Conservation (phyloP, 2,113 vertebrate genomes). For the Clarias magur region DNA sequence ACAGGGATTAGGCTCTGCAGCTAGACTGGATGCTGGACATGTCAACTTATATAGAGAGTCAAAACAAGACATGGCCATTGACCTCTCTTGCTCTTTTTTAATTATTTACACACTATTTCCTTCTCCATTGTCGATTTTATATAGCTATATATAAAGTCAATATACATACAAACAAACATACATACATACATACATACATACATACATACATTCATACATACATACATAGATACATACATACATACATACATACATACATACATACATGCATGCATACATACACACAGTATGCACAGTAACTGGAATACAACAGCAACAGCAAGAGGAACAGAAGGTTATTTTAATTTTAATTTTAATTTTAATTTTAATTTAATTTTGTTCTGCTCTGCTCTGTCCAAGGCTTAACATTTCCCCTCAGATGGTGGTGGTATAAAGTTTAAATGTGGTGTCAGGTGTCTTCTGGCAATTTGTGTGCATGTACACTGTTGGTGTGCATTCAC, state of each 20-base stretch:
- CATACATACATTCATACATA: background rate
- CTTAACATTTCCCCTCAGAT: slow-evolving; percentile 43
- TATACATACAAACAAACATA: background rate
- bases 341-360: too few relatives aligned
- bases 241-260: too few relatives aligned
- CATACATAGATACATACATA: background rate
- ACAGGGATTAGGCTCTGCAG: slow-evolving; percentile 83
- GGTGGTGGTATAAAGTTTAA: slow-evolving; percentile 62
- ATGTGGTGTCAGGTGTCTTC: slow-evolving; percentile 81
- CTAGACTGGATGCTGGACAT: slow-evolving; percentile 80
- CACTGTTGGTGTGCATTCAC: slow-evolving; percentile 69
- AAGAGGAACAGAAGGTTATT: background rate
- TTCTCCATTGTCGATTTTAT: background rate
- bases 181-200: background rate
- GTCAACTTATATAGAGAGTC: slow-evolving; percentile 83
- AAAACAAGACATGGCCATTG: slow-evolving; percentile 66
- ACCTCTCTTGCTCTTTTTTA: background rate
- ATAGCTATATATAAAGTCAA: background rate
- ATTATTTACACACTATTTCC: background rate
- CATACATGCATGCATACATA: too few relatives aligned
- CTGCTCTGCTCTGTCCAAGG: slow-evolving; percentile 35
- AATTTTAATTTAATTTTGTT: background rate
- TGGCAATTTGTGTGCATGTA: slow-evolving; percentile 74
- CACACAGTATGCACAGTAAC: too few relatives aligned
- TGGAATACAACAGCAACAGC: too few relatives aligned